phyloP scores from a whole-genome alignment of 2,888 invertebrate species.

The Nomada ferruginata region DNA sequence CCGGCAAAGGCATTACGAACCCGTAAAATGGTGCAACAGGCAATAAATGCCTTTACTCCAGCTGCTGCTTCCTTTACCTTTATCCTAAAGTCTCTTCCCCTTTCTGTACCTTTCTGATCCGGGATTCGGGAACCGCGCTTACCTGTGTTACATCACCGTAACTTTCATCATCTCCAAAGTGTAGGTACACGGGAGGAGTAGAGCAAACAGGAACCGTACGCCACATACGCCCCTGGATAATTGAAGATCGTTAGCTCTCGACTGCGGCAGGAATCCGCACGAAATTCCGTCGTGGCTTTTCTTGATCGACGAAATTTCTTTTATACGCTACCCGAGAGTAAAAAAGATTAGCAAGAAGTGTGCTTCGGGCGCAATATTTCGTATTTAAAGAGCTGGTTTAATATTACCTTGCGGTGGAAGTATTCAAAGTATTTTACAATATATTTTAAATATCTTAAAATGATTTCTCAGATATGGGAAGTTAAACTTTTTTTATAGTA shows the following conservation, averaged over 20 bases:
- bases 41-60: constrained; percentile 82
- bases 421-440: too few species aligned
- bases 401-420: too few species aligned
- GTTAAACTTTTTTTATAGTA: too few species aligned
- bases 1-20: constrained; percentile 76
- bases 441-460: too few species aligned
- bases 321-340: too few species aligned
- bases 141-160: constrained; percentile 71
- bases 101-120: constrained; percentile 57
- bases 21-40: constrained; percentile 80
- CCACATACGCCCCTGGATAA: constrained; percentile 58
- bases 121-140: constrained; percentile 73
- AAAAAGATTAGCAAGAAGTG: too few species aligned
- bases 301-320: neutral
- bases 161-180: constrained; percentile 69
- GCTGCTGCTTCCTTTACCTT: constrained; percentile 73
- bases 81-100: constrained; percentile 35
- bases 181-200: constrained; percentile 49
- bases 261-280: neutral
- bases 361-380: neutral
- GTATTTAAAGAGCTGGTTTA: too few species aligned
- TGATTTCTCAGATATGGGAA: too few species aligned
- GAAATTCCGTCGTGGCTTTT: constrained; percentile 17
- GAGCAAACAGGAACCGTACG: constrained; percentile 49
- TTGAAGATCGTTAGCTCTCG: constrained; percentile 45